Percentiles rank a stretch among this genome's conserved stretches.
phyloP scores from a whole-genome alignment of 2,113 vertebrate species.

The Castor canadensis region DNA sequence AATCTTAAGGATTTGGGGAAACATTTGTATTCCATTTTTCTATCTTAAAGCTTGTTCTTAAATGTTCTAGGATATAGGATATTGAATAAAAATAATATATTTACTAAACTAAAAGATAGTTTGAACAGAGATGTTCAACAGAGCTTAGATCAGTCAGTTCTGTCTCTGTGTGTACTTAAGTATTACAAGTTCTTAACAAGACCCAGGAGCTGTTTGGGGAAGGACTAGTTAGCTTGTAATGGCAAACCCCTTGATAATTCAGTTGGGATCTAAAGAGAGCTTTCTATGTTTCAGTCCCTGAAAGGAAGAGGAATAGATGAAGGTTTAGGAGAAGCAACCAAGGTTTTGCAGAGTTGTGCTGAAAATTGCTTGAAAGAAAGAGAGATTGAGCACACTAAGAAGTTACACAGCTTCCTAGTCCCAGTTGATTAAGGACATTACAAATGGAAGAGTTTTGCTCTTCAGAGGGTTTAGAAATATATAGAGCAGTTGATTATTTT shows the following conservation, averaged over 20 bases:
- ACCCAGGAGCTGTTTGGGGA: not conserved
- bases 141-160: not conserved
- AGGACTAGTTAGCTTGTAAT: conserved; percentile 12
- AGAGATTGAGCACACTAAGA: not conserved
- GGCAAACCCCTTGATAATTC: not conserved
- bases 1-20: not conserved
- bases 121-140: not conserved
- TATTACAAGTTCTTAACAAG: not conserved
- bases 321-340: not conserved
- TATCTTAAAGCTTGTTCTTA: not conserved
- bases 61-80: not conserved
- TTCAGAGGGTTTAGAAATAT: not conserved
- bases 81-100: not conserved
- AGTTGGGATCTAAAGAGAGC: not conserved
- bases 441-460: not conserved
- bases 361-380: not conserved
- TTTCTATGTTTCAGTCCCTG: not conserved
- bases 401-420: not conserved
- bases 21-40: not conserved
- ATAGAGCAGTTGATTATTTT: not conserved
- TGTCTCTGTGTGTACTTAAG: not conserved
- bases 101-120: not conserved
- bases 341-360: not conserved
- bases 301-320: not conserved
- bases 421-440: not conserved